Conservation (phyloP, 2,797 vertebrate species). For the Centroberyx gerrardi region DNA sequence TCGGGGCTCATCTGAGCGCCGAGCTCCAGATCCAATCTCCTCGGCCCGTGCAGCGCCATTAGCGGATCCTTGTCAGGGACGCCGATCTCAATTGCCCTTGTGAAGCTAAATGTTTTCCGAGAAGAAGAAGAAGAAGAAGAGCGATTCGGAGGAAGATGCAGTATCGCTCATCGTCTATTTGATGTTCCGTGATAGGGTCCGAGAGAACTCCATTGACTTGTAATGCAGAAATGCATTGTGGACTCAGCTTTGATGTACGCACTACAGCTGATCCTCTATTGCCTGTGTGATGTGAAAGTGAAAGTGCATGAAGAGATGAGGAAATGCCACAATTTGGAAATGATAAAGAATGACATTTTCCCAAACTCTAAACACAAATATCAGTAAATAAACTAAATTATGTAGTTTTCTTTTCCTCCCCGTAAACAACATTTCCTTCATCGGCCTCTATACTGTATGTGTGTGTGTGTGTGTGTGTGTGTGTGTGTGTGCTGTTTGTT, state of each 20-base stretch:
- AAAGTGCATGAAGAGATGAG: no score
- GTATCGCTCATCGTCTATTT: neutral
- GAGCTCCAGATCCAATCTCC: slow-evolving; percentile 71
- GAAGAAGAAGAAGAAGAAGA: neutral
- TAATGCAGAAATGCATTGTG: slow-evolving; percentile 6
- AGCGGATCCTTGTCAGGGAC: slow-evolving; percentile 67
- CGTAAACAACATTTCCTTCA: no score
- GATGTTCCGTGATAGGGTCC: slow-evolving; percentile 23
- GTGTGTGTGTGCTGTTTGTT: slow-evolving; percentile 56
- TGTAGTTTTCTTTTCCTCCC: no score
- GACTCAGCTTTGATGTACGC: neutral
- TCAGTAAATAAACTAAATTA: no score
- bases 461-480: neutral
- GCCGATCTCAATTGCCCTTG: slow-evolving; percentile 64
- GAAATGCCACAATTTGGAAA: no score
- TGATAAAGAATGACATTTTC: no score
- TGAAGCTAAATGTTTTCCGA: slow-evolving; percentile 57
- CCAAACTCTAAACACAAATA: no score
- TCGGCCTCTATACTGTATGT: no score
- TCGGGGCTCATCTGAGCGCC: slow-evolving; percentile 36
- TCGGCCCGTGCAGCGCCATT: slow-evolving; percentile 57
- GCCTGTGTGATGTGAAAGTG: neutral
- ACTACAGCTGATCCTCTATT: slow-evolving; percentile 15
- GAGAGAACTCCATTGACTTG: neutral
- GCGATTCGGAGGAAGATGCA: slow-evolving; percentile 40